Base-by-base conservation (phyloP, 1,140 invertebrate genomes). In the Pogonus chalceus region DNA sequence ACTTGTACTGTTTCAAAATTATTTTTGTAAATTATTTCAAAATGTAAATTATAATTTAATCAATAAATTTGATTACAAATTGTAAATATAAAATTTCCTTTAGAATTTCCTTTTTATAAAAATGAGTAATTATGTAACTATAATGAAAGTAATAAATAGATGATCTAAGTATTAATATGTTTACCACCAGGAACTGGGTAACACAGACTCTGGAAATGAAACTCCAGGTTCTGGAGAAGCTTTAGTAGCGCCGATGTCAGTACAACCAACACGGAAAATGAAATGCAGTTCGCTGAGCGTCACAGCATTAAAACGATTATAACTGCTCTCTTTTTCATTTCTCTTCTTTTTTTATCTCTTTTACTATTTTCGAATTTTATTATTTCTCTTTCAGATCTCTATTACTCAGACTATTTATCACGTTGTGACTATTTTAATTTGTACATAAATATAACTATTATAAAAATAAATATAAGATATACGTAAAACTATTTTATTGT, bases 201-300 rank as follows among this genome's bases (percentile, higher is more conserved):
- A 78, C 66, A 69, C 67, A 69, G 71, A 75, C 52, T 69, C 76
- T 67, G 67, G 72, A 63, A 69, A 75, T 61, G 74, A 78, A 58
- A 76, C 78, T 58, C 76, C 77, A 56, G n/a, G n/a, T n/a, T 74
- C 76, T 57, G 70, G 70, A 52, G 79, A 81, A 50, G 76, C 82
- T 64, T 75, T 86, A 60, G 78, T 85, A 60, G 84, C 85, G 59
- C 85, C 85, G 39, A 79, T 88, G 69, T 88, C 87, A 53, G 85
- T 88, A 62, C 86, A 88, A 69, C 85, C 85, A 54, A 87, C 81
- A 51, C 79, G 86, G 65, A 88, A 88, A 72, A 75, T 79, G 56
- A 84, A 84, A 73, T 70, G 75, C 56, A 74, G 75, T 51, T 78
- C 78, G 18, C 66, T 81, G 57, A 76, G 72, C 64, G 72, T 79